Base-by-base conservation (phyloP, 2,113 vertebrate species). In the Tauraco erythrolophus region DNA sequence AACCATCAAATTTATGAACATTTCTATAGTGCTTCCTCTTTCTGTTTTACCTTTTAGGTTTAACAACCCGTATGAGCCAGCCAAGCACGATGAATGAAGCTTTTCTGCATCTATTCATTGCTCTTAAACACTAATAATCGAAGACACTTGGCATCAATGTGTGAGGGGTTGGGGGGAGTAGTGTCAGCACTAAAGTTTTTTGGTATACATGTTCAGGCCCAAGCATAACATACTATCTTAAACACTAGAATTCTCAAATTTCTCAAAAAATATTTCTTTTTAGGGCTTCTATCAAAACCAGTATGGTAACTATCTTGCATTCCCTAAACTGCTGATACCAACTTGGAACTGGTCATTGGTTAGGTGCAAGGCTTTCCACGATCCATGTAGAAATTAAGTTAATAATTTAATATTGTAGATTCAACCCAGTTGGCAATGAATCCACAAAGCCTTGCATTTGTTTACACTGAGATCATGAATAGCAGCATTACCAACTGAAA, bases 141-240 rank as follows among this genome's bases (percentile, higher is more conserved):
- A 46, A 39, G 16, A 84, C 13, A 80, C 10, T n/a, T 37, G 18
- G 13, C 23, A 72, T 31, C 3, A 4, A 60, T 51, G 19, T 31
- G 15, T 9, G 8, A 12, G 9, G 41, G n/a, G 1, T 3, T 2
- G 25, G 5, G 9, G 11, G 25, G 28, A 31, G 28, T 14, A 43
- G 24, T 27, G 61, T 50, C 2, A 1, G 3, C 46, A 41, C 19
- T 45, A 6, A 43, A 28, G 21, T 53, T 76, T 90, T 65, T n/a
- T 45, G 57, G 22, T 24, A 48, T 21, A 37, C 21, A 31, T 0
- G 1, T 48, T 83, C 54, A 95, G 50, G 9, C 14, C 18, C 10
- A 60, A 78, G 31, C 14, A 53, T 19, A 79, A 50, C 6, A 39
- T 57, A 70, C 2, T 13, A 68, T 22, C 33, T 60, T 60, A 68